Conservation (phyloP, 2,797 vertebrate genomes). For the Propithecus deckenii region DNA sequence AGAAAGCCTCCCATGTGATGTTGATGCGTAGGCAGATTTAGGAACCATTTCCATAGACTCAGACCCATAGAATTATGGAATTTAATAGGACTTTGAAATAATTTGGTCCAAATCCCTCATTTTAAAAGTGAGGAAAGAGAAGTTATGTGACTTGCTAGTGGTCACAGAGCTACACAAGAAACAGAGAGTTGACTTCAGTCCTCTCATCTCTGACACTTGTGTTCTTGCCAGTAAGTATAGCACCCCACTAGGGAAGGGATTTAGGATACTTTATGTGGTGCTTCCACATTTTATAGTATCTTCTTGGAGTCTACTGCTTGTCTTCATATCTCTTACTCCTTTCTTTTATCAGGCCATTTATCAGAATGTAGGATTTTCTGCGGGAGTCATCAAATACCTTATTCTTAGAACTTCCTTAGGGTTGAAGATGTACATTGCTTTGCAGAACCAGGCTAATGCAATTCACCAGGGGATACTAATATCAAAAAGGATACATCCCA, state of each 20-base stretch:
- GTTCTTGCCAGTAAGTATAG: background rate
- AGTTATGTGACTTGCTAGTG: background rate
- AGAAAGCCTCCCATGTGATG: background rate
- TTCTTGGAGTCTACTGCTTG: background rate
- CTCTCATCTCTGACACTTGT: background rate
- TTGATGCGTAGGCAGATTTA: background rate
- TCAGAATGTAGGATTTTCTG: background rate
- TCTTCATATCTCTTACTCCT: background rate
- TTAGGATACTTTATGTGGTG: background rate
- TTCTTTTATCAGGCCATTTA: background rate
- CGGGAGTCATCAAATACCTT: background rate
- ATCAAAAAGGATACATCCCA: background rate
- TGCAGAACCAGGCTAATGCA: background rate
- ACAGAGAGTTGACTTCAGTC: background rate
- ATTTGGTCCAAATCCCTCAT: background rate
- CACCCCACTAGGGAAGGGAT: background rate
- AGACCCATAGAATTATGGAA: background rate
- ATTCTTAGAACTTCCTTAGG: background rate
- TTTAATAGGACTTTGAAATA: background rate
- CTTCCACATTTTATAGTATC: background rate
- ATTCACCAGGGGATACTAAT: background rate
- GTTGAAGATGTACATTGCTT: too few relatives aligned
- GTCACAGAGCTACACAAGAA: rapidly evolving
- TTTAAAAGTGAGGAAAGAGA: background rate
- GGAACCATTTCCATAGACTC: background rate